Evolutionary conservation across 1,140 invertebrate genomes (phyloP).

Genomic region (Apolygus lucorum): DNA sequence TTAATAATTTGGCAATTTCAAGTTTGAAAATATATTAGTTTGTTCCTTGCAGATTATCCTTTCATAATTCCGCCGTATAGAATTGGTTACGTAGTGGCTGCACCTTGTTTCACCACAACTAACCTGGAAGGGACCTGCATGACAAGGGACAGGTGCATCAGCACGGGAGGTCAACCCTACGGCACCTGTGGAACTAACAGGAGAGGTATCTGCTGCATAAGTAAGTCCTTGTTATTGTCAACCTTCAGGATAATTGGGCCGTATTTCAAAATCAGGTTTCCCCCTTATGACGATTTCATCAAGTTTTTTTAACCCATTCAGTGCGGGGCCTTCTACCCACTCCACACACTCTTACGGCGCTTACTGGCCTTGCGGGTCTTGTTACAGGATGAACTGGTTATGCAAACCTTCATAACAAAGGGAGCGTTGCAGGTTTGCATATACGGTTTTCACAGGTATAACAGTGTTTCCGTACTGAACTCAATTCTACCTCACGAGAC

Average conservation of each 20-base stretch:
- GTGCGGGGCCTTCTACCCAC: too few species aligned
- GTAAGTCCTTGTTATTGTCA: too few species aligned
- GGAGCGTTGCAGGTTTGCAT: too few species aligned
- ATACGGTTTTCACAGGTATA: too few species aligned
- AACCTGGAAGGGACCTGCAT: constrained; percentile 64
- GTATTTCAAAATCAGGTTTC: neutral
- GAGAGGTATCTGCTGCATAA: constrained; percentile 63
- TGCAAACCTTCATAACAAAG: too few species aligned
- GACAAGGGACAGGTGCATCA: constrained; percentile 60
- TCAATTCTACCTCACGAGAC: too few species aligned
- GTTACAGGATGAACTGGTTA: too few species aligned
- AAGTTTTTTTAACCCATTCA: neutral
- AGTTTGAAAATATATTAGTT: neutral
- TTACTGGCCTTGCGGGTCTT: too few species aligned
- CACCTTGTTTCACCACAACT: constrained; percentile 52
- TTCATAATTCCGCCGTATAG: constrained; percentile 16
- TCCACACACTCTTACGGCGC: too few species aligned
- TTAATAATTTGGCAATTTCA: neutral
- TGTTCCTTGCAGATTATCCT: neutral
- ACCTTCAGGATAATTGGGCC: neutral
- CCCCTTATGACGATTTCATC: neutral
- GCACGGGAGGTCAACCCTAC: constrained; percentile 55
- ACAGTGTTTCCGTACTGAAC: too few species aligned
- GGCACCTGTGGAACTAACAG: constrained; percentile 57
- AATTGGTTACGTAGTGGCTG: constrained; percentile 34